Conservation (phyloP, 2,797 vertebrate genomes). For the Tamandua tetradactyla region DNA sequence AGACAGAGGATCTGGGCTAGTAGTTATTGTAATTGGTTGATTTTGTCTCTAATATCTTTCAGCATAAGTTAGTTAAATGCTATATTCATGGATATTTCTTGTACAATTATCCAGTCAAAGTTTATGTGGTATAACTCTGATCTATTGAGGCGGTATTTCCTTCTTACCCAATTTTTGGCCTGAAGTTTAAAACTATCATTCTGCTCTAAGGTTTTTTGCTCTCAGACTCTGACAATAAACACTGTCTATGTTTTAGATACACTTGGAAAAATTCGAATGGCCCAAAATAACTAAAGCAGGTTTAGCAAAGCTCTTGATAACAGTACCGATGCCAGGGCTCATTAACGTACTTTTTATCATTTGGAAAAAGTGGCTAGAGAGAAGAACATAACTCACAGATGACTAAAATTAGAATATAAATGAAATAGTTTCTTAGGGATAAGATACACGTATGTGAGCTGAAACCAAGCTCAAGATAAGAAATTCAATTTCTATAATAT, state of each 20-base stretch:
- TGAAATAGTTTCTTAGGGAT: neutral
- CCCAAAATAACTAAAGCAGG: neutral
- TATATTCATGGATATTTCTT: neutral
- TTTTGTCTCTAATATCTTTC: neutral
- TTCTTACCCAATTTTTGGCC: neutral
- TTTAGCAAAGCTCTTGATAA: conserved; percentile 9
- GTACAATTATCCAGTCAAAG: neutral
- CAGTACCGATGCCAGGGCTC: neutral
- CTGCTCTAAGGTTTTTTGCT: neutral
- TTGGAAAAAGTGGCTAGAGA: neutral
- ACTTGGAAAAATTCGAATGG: conserved; percentile 36
- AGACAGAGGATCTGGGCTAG: neutral
- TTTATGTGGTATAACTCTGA: neutral
- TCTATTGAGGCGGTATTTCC: neutral
- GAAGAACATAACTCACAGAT: neutral
- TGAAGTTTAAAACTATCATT: neutral
- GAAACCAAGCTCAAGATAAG: neutral
- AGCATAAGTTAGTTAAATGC: neutral
- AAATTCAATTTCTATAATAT: neutral
- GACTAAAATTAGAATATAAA: conserved; percentile 29
- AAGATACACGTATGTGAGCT: neutral
- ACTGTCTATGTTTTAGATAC: neutral
- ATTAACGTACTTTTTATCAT: neutral
- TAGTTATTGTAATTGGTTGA: neutral
- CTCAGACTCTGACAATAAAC: conserved; percentile 4